Evolutionary conservation across 2,888 invertebrate genomes (phyloP).

Genomic region (Pyrocoelia pectoralis): DNA sequence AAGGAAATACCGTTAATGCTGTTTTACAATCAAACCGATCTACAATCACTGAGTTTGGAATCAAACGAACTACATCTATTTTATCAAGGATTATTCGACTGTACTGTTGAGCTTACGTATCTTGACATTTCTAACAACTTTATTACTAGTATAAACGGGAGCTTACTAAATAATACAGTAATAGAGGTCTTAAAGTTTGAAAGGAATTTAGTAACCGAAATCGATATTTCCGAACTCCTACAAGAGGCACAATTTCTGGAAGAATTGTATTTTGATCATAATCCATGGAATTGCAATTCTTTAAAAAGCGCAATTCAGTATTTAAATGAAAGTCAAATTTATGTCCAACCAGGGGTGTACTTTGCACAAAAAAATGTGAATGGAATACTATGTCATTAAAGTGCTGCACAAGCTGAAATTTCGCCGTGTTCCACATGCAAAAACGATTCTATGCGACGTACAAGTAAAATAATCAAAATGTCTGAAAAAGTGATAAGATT

Average conservation of each 20-base stretch:
- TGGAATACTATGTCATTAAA: conserved; percentile 10
- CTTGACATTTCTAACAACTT: conserved; percentile 18
- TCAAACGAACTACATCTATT: conserved; percentile 5
- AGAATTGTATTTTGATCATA: conserved; percentile 17
- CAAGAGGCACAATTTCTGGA: not conserved
- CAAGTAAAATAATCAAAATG: too few relatives aligned
- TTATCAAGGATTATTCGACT: not conserved
- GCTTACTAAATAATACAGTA: conserved; percentile 7
- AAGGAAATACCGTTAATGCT: conserved; percentile 50
- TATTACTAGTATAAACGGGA: not conserved
- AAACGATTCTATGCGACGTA: too few relatives aligned
- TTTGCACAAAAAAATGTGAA: not conserved
- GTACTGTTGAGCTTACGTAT: not conserved
- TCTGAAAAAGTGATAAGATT: too few relatives aligned
- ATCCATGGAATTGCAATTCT: conserved; percentile 18
- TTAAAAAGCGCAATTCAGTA: not conserved
- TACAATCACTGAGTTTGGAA: not conserved
- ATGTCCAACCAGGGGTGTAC: not conserved
- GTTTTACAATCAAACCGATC: conserved; percentile 1
- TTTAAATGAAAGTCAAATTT: conserved; percentile 8
- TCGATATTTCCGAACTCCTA: not conserved
- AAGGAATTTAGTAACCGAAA: conserved; percentile 11
- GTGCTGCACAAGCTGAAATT: too few relatives aligned
- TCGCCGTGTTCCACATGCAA: too few relatives aligned
- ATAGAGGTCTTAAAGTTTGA: conserved; percentile 15